Conservation (phyloP, 2,888 invertebrate species). For the Chymomyza procnemis region DNA sequence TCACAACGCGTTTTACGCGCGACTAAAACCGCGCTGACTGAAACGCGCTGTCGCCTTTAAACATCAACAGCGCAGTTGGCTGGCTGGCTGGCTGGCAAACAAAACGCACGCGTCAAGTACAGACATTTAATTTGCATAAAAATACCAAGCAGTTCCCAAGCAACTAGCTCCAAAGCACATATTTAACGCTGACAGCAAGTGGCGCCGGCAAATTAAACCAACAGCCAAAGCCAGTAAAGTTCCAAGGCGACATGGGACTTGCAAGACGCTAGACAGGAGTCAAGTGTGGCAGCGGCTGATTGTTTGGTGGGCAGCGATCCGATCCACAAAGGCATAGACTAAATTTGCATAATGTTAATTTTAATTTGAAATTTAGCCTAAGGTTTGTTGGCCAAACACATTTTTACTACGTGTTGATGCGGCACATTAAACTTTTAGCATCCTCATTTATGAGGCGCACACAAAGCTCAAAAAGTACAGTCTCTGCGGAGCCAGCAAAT, state of each 20-base stretch:
- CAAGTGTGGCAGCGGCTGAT: conserved; percentile 48
- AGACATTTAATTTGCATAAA: conserved; percentile 72
- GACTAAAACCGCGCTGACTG: conserved; percentile 30
- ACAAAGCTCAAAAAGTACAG: conserved; percentile 4
- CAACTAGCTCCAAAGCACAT: not conserved
- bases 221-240: not conserved
- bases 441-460: conserved; percentile 20
- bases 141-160: conserved; percentile 20
- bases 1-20: conserved; percentile 6
- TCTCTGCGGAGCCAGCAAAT: not conserved
- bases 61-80: conserved; percentile 32
- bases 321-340: conserved; percentile 51
- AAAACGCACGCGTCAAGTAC: conserved; percentile 68
- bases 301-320: conserved; percentile 67
- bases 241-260: conserved; percentile 14
- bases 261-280: not conserved
- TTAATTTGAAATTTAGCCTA: conserved; percentile 72
- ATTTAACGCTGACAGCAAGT: not conserved
- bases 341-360: conserved; percentile 71
- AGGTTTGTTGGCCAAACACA: conserved; percentile 28
- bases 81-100: too few relatives aligned
- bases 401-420: conserved; percentile 68
- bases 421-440: conserved; percentile 61
- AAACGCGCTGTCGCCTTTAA: conserved; percentile 19
- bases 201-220: not conserved